A percentile compares a stretch with the other conserved stretches of the same genome.
Conservation (phyloP, 1,140 invertebrate genomes). For the Trachymyrmex septentrionalis region DNA sequence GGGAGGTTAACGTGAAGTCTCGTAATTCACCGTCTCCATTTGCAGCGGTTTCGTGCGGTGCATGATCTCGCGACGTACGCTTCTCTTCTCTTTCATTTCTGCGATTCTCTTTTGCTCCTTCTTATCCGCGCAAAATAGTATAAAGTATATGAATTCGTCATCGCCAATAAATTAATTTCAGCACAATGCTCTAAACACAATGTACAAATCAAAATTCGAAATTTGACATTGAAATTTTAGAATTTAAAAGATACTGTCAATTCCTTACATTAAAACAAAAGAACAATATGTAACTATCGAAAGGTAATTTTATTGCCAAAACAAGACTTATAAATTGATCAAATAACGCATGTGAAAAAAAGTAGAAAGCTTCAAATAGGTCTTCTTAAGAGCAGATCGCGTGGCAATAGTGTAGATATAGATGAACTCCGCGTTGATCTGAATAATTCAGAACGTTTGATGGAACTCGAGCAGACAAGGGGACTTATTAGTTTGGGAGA, state of each 20-base stretch:
- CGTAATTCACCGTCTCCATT: conserved; percentile 79
- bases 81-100: conserved; percentile 14
- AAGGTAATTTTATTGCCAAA: neutral
- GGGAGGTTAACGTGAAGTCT: conserved; percentile 76
- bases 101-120: neutral
- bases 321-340: neutral
- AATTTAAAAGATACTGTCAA: neutral
- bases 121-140: neutral
- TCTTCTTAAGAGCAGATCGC: conserved; percentile 14
- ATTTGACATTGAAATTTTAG: neutral
- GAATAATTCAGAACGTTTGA: conserved; percentile 84
- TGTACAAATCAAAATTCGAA: neutral
- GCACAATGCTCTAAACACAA: too few relatives aligned
- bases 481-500: conserved; percentile 84
- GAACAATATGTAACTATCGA: neutral
- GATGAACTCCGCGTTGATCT: conserved; percentile 63
- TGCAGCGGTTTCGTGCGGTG: conserved; percentile 74
- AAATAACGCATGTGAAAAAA: neutral
- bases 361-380: neutral
- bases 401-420: neutral
- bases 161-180: conserved; percentile 4
- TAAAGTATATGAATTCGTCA: neutral
- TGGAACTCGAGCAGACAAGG: conserved; percentile 71
- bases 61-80: conserved; percentile 68
- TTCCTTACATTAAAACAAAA: neutral